Conservation (phyloP, 2,797 vertebrate species). For the Octomys mimax region DNA sequence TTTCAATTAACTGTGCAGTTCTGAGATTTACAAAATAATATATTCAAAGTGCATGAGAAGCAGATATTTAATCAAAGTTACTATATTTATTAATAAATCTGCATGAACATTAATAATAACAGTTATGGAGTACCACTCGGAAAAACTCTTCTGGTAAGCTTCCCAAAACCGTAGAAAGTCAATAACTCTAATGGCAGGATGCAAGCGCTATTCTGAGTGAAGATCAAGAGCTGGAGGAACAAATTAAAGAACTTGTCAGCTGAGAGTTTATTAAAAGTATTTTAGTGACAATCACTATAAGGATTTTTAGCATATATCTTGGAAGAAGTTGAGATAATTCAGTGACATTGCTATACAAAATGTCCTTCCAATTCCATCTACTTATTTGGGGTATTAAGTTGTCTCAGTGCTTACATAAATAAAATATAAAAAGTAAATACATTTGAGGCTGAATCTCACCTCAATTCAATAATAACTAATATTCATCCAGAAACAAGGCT, state of each 20-base stretch:
- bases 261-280: constrained; percentile 61
- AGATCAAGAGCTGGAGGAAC: constrained; percentile 26
- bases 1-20: background rate
- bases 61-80: constrained; percentile 18
- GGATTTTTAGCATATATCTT: constrained; percentile 41
- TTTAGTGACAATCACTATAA: constrained; percentile 54
- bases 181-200: constrained; percentile 41
- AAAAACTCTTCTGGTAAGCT: background rate
- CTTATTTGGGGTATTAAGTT: background rate
- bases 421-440: constrained; percentile 7
- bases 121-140: background rate
- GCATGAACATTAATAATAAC: constrained; percentile 30
- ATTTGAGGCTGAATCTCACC: background rate
- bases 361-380: constrained; percentile 24
- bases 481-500: background rate
- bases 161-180: constrained; percentile 28
- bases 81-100: background rate
- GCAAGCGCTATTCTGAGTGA: constrained; percentile 53
- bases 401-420: background rate
- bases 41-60: constrained; percentile 9
- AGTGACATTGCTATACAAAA: constrained; percentile 38
- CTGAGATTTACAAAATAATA: constrained; percentile 19
- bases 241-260: constrained; percentile 45
- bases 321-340: constrained; percentile 59
- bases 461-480: constrained; percentile 9